A percentile compares a stretch with the other conserved stretches of the same genome.
These are phyloP conservation scores for Chrysomallon squamiferum DNA, from an alignment of 1,140 invertebrate genomes.

Conservation along the genomic window DNA sequence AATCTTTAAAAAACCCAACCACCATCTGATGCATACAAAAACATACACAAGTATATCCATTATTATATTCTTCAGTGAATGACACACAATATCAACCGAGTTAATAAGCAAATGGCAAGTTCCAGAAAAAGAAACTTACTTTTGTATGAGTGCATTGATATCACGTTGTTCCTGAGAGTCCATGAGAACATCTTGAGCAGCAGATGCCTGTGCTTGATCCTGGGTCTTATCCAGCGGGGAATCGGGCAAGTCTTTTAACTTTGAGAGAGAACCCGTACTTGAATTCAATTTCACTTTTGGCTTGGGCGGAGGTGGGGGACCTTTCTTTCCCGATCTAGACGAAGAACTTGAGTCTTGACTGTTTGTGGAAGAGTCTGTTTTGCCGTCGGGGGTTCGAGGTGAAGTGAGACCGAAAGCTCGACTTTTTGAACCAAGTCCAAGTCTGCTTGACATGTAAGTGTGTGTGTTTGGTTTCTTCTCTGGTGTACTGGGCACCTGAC, in stretches of 20 bases:
- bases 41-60: too few species aligned
- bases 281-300: not conserved
- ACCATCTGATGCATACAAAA: too few species aligned
- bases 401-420: not conserved
- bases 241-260: too few species aligned
- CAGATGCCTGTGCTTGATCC: not conserved
- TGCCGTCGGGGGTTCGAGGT: not conserved
- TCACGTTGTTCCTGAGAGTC: slow-evolving; percentile 39
- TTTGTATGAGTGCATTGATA: slow-evolving; percentile 41
- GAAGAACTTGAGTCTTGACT: too few species aligned
- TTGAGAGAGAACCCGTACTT: not conserved
- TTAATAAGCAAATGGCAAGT: too few species aligned
- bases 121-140: too few species aligned
- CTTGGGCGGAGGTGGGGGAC: not conserved
- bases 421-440: not conserved
- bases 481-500: slow-evolving; percentile 24
- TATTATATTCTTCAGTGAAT: too few species aligned
- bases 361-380: not conserved
- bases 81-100: too few species aligned
- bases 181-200: not conserved
- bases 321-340: not conserved
- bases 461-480: slow-evolving; percentile 41
- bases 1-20: too few species aligned
- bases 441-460: slow-evolving; percentile 21
- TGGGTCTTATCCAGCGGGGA: not conserved